A percentile compares a stretch with the other conserved stretches of the same genome.
phyloP scores from a whole-genome alignment of 2,113 vertebrate species.

The Sylvilagus bachmani region DNA sequence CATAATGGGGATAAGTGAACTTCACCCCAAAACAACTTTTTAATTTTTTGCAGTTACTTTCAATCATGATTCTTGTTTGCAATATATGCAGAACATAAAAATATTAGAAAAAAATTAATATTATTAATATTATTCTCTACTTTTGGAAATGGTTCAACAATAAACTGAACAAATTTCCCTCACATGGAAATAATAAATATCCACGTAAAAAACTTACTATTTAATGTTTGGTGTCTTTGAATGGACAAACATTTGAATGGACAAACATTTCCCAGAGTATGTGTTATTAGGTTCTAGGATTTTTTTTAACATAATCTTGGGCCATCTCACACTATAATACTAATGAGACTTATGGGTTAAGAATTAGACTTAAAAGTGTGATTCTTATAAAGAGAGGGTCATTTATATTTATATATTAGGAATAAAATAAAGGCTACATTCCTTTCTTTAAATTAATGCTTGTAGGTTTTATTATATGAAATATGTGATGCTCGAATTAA shows the following conservation, averaged over 20 bases:
- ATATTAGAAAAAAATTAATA: background rate
- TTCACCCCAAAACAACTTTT: conserved; percentile 41
- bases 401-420: background rate
- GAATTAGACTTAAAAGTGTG: background rate
- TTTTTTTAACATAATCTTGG: background rate
- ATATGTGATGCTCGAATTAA: background rate
- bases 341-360: background rate
- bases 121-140: background rate
- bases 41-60: background rate
- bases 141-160: background rate
- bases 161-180: background rate
- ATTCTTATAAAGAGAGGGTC: background rate
- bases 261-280: background rate
- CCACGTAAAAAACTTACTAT: background rate
- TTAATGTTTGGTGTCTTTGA: background rate
- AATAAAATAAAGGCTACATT: background rate
- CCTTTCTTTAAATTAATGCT: background rate
- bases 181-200: background rate
- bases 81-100: background rate
- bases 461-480: background rate
- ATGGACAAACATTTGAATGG: too few relatives aligned
- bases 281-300: background rate
- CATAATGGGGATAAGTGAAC: conserved; percentile 16
- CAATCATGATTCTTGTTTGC: background rate
- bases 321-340: background rate